Base-by-base conservation (phyloP, 2,888 invertebrate species). In the Netelia melanura region DNA sequence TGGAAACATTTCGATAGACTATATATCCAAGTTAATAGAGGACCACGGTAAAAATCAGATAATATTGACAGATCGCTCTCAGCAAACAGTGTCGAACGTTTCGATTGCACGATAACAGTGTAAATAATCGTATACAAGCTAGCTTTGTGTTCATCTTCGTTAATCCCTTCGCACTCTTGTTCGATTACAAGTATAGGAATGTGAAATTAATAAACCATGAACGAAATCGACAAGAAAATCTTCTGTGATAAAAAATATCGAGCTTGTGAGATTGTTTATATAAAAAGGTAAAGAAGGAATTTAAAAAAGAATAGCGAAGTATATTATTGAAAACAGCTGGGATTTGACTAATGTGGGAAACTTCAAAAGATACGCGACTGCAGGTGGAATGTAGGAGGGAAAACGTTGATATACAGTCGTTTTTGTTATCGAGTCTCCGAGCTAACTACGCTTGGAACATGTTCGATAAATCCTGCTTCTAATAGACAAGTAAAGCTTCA, bases 1-100 rank as follows among this genome's bases (percentile, higher is more conserved):
- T 58, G 25, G 44, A 67, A 76, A 65, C 65, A 25, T 67, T 76
- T 21, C 21, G 8, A 58, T 48, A 14, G 6, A 14, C 48, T 3
- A 1, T 14, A 11, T 14, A 48, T 43, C 44, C 54, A 1, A 43
- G 23, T 76, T 67, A 6, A 67, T 56, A 1, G 56, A 44, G 44
- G n/a, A 38, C 52, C 21, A 54, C 3, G 1, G 38, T 65, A 30
- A 74, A 62, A 48, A 64, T 21, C 2, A 48, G 14, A 48, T 14
- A 48, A 48, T 48, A 48, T 48, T 48, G 48, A 48, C 48, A 3
- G 48, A 48, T 48, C 14, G 3, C 10, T 48, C 0, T 62, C n/a
- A 30, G 38, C 21, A 23, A 17, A 58, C n/a, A 17, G 9, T 6
- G 17, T 64, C 8, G 30, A 64, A 64, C 38, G 8, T 38, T 38